A percentile compares a stretch with the other conserved stretches of the same genome.
These are phyloP conservation scores for Coryphaenoides rupestris DNA, from an alignment of 2,113 vertebrate species.

Conservation along the genomic window DNA sequence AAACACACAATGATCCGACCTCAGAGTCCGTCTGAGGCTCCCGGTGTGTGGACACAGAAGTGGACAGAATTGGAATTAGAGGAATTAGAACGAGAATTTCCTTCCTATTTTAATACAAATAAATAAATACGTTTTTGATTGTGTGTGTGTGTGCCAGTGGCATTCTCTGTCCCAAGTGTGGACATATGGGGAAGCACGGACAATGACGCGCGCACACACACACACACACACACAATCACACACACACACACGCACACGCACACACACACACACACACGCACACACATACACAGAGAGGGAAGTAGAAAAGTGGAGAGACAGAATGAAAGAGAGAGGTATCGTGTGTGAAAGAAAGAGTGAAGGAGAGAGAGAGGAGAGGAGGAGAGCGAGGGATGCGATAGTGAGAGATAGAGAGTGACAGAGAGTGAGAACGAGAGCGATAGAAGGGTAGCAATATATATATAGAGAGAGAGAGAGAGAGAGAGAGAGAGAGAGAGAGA, in stretches of 20 bases:
- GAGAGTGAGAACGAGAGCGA: not conserved
- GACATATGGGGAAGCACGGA: too few relatives aligned
- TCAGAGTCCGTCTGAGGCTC: too few relatives aligned
- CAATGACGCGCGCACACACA: too few relatives aligned
- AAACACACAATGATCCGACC: too few relatives aligned
- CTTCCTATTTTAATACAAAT: too few relatives aligned
- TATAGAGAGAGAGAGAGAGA: not conserved
- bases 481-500: slow-evolving; percentile 16
- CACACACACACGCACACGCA: too few relatives aligned
- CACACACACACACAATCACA: too few relatives aligned
- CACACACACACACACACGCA: too few relatives aligned
- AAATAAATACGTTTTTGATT: not conserved
- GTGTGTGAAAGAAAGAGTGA: slow-evolving; percentile 10
- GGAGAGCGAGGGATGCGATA: not conserved
- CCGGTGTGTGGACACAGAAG: too few relatives aligned
- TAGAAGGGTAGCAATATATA: not conserved
- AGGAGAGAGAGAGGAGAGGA: slow-evolving; percentile 20
- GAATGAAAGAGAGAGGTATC: slow-evolving; percentile 9
- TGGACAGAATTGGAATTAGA: too few relatives aligned
- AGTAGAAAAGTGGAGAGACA: slow-evolving; percentile 25
- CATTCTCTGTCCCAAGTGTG: too few relatives aligned
- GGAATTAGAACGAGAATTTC: too few relatives aligned
- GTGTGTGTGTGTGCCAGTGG: not conserved
- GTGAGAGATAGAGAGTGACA: slow-evolving; percentile 31
- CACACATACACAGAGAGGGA: slow-evolving; percentile 36